Conservation (phyloP, 92 coral and sea anemone genomes). For the Porites cylindrica region DNA sequence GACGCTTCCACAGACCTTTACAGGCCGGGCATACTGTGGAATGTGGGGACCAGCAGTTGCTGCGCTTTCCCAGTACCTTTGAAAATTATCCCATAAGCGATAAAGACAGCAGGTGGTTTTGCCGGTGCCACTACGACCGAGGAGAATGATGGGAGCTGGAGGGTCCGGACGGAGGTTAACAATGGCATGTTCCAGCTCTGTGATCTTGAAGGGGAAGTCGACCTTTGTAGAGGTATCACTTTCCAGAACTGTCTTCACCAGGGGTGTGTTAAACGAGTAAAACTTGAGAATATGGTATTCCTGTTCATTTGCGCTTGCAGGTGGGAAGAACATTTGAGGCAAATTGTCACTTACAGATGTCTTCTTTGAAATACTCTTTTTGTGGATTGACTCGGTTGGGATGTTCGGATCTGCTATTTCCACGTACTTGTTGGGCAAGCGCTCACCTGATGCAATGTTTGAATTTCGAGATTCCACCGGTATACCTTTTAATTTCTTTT, state of each 20-base stretch:
- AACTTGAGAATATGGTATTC: conserved; percentile 97
- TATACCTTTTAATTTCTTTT: conserved; percentile 84
- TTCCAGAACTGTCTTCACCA: conserved; percentile 83
- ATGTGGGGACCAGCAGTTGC: conserved; percentile 88
- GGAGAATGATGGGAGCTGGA: conserved; percentile 80
- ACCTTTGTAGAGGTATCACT: conserved; percentile 54
- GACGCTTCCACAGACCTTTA: neutral
- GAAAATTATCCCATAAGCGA: conserved; percentile 90
- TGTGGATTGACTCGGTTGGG: neutral
- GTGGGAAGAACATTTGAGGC: conserved; percentile 83
- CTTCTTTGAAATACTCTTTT: conserved; percentile 32
- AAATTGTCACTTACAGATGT: conserved; percentile 34
- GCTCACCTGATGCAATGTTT: neutral
- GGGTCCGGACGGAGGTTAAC: conserved; percentile 84
- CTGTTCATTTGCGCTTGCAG: conserved; percentile 94
- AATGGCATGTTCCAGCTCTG: conserved; percentile 96
- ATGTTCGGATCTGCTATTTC: conserved; percentile 28
- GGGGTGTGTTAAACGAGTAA: conserved; percentile 82
- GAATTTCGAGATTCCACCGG: conserved; percentile 11
- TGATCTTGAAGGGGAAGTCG: conserved; percentile 94
- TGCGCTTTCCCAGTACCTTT: conserved; percentile 89
- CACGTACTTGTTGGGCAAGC: conserved; percentile 47
- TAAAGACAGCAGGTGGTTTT: conserved; percentile 98
- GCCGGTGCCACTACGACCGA: conserved; percentile 99
- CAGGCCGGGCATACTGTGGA: conserved; percentile 59